Evolutionary conservation across 2,888 invertebrate species (phyloP).

Genomic region (Caenorhabditis sulstoni): DNA sequence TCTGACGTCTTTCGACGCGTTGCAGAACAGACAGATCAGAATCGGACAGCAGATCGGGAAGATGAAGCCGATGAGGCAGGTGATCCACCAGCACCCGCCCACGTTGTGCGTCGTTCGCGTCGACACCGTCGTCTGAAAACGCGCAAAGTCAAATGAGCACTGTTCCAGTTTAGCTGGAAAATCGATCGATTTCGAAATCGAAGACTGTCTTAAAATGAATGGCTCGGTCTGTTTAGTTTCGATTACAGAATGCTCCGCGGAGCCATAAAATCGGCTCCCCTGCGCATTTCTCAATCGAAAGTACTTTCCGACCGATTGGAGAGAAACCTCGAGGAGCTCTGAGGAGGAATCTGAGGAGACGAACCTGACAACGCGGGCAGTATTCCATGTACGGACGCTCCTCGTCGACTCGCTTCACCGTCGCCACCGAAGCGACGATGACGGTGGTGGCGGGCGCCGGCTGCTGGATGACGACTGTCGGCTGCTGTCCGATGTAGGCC

Average conservation of each 20-base stretch:
- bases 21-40: conserved; percentile 37
- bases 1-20: conserved; percentile 40
- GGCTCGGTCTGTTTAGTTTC: too few relatives aligned
- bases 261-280: too few relatives aligned
- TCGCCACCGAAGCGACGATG: not conserved
- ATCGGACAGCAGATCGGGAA: conserved; percentile 46
- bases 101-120: conserved; percentile 20
- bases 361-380: conserved; percentile 43
- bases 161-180: too few relatives aligned
- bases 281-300: too few relatives aligned
- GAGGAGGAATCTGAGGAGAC: too few relatives aligned
- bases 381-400: conserved; percentile 37
- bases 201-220: too few relatives aligned
- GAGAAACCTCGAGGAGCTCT: too few relatives aligned
- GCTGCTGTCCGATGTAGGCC: not conserved
- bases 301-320: too few relatives aligned
- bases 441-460: conserved; percentile 13
- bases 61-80: conserved; percentile 27
- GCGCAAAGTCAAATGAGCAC: too few relatives aligned
- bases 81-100: conserved; percentile 55
- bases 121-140: conserved; percentile 35
- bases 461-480: conserved; percentile 10
- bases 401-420: conserved; percentile 17
- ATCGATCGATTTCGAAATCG: too few relatives aligned
- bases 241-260: too few relatives aligned